Evolutionary conservation across 2,113 vertebrate species (phyloP).

Genomic region (Pygoscelis adeliae): DNA sequence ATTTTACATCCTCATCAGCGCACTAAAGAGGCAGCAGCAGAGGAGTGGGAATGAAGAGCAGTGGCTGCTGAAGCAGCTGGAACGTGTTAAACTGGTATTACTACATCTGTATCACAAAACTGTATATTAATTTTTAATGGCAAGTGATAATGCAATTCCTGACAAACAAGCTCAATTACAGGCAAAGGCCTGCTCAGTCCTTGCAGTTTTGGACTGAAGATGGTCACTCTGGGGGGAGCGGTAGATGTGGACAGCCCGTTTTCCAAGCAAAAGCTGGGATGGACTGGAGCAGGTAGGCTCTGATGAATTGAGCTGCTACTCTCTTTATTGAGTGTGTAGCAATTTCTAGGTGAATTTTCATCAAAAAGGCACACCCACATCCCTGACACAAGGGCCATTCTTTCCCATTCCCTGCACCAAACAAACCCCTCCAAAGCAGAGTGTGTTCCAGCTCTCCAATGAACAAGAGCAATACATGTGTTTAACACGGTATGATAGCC

Average conservation of each 20-base stretch:
- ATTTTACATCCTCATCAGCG: neutral
- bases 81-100: neutral
- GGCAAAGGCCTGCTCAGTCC: neutral
- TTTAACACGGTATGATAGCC: neutral
- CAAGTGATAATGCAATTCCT: neutral
- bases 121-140: neutral
- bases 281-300: neutral
- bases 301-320: neutral
- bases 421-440: neutral
- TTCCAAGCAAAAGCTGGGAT: neutral
- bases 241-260: neutral
- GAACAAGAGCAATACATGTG: neutral
- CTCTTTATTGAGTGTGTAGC: neutral
- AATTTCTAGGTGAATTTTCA: neutral
- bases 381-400: neutral
- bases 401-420: neutral
- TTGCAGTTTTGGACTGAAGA: neutral
- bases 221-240: rapidly evolving
- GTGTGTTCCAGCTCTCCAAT: neutral
- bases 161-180: neutral
- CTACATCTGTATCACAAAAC: neutral
- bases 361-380: neutral
- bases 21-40: neutral
- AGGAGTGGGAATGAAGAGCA: rapidly evolving
- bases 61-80: neutral